Conservation (phyloP, 2,797 vertebrate genomes). For the Glossophaga mutica region DNA sequence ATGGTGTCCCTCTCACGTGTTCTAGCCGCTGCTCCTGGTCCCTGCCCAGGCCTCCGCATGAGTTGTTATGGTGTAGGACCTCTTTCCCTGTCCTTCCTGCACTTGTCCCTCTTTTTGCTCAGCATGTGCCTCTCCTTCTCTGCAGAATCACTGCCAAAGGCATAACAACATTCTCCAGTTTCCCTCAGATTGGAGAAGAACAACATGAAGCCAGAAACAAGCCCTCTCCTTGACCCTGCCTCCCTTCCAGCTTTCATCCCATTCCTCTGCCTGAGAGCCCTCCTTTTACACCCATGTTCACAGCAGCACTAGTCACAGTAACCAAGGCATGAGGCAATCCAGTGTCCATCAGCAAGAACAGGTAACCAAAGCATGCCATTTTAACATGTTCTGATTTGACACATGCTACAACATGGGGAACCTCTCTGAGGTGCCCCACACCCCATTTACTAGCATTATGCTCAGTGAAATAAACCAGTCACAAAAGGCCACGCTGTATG, state of each 20-base stretch:
- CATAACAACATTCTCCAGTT: not conserved
- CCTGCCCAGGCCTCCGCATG: accelerated
- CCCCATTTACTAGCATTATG: no score
- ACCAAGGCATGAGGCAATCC: not conserved
- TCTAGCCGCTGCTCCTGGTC: not conserved
- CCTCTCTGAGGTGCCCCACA: no score
- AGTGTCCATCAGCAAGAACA: not conserved
- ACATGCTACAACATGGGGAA: not conserved
- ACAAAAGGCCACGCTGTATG: not conserved
- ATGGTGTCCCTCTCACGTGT: not conserved
- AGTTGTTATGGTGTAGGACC: not conserved
- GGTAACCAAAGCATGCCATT: not conserved
- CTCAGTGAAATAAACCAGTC: not conserved
- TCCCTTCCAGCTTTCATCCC: not conserved
- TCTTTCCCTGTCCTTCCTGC: not conserved
- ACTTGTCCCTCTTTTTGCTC: not conserved
- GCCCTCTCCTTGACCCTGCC: not conserved
- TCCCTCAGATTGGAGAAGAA: not conserved
- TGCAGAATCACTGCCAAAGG: not conserved
- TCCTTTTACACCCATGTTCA: not conserved
- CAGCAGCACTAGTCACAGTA: not conserved
- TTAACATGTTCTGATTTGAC: not conserved
- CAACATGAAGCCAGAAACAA: not conserved
- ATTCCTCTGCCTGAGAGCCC: not conserved
- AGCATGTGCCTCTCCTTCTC: not conserved